phyloP scores from a whole-genome alignment of 2,797 vertebrate species.

The Syngnathus rostellatus region DNA sequence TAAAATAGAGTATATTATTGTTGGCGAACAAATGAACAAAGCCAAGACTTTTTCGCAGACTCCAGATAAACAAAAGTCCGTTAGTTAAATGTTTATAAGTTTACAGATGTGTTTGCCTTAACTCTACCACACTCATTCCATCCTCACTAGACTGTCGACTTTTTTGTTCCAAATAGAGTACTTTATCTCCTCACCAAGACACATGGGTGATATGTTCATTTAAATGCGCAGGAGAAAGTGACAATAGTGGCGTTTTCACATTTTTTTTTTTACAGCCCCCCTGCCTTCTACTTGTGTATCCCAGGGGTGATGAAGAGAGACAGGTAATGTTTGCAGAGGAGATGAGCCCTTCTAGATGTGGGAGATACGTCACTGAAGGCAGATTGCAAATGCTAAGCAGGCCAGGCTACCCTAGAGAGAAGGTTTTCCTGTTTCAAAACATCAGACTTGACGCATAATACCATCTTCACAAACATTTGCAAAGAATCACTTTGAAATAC shows the following conservation, averaged over 20 bases:
- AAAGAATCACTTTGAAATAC: slow-evolving; percentile 30
- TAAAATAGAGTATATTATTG: slow-evolving; percentile 38
- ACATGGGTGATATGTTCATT: slow-evolving; percentile 52
- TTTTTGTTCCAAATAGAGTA: slow-evolving; percentile 36
- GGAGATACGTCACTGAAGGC: slow-evolving; percentile 48
- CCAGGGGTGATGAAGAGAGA: slow-evolving; percentile 39
- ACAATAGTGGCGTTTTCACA: slow-evolving; percentile 21
- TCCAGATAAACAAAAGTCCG: slow-evolving; percentile 20
- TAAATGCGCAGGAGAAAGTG: slow-evolving; percentile 23
- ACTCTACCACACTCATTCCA: slow-evolving; percentile 17
- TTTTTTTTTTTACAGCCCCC: slow-evolving; percentile 31
- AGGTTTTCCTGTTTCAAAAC: slow-evolving; percentile 43
- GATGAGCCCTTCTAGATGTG: slow-evolving; percentile 59
- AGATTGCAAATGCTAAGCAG: slow-evolving; percentile 66
- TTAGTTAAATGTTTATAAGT: slow-evolving; percentile 62
- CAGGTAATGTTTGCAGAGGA: slow-evolving; percentile 62
- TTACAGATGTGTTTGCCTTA: slow-evolving; percentile 57
- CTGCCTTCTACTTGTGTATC: slow-evolving; percentile 25
- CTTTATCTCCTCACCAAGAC: slow-evolving; percentile 41
- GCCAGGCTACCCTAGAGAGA: slow-evolving; percentile 42
- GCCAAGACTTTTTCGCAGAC: not conserved
- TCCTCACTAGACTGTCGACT: slow-evolving; percentile 55
- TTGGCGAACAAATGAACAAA: slow-evolving; percentile 15
- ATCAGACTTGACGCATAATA: slow-evolving; percentile 48
- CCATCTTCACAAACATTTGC: slow-evolving; percentile 38